Percentiles rank a stretch among this genome's conserved stretches.
Evolutionary conservation across 2,797 vertebrate species (phyloP).

Genomic region (Fistularia commersonii): DNA sequence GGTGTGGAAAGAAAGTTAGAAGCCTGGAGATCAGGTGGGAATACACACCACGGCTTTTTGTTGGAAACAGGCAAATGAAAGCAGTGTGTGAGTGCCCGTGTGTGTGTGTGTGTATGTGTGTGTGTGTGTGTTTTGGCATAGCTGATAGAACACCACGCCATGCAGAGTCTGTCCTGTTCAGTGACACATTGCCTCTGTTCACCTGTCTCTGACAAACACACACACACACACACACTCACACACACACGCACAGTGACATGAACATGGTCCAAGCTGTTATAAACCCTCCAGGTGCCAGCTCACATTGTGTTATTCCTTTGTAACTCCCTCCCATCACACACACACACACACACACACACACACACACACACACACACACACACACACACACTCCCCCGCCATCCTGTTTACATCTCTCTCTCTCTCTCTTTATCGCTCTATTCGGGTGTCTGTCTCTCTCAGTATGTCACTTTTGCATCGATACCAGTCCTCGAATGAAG

Average conservation of each 20-base stretch:
- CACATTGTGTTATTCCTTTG: conserved; percentile 30
- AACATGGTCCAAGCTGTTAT: conserved; percentile 42
- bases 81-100: conserved; percentile 12
- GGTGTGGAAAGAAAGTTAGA: too few relatives aligned
- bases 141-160: conserved; percentile 23
- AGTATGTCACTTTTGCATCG: conserved; percentile 22
- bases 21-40: too few relatives aligned
- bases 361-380: too few relatives aligned
- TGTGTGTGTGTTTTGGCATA: conserved; percentile 29
- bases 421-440: conserved; percentile 18
- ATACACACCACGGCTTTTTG: too few relatives aligned
- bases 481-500: not conserved
- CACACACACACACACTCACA: conserved; percentile 22
- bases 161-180: conserved; percentile 34
- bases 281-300: conserved; percentile 39
- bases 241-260: conserved; percentile 8
- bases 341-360: too few relatives aligned
- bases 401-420: too few relatives aligned
- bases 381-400: too few relatives aligned
- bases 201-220: conserved; percentile 28
- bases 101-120: conserved; percentile 8
- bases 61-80: not conserved
- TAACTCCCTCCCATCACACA: too few relatives aligned
- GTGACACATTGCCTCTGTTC: conserved; percentile 47
- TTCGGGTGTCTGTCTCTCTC: conserved; percentile 13